Evolutionary conservation across 2,888 invertebrate genomes (phyloP), one percentile per base, ranked within the genome.

Genomic region (Sphecodes monilicornis): DNA sequence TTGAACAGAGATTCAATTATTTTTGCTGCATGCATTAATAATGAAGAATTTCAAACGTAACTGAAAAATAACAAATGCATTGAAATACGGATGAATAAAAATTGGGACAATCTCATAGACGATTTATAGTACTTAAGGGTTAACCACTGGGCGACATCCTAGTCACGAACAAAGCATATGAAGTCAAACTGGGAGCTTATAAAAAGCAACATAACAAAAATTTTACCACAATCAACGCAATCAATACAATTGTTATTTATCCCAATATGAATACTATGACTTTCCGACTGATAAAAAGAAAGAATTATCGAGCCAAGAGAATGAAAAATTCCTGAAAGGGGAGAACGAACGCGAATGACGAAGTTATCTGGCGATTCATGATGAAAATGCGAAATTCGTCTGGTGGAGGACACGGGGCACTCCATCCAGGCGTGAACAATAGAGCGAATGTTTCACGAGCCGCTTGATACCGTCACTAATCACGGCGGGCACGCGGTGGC

Each of bases 381-480:
- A 32, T 60, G 60, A 60, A 60, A 60, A 60, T 6, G 60, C n/a
- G 60, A 60, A 60, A 60, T 32, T 60, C 60, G 60, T 32, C 18
- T 3, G 60, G 16, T 3, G 29, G 68, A 39, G 68, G 39, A 68
- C 39, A n/a, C 39, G 22, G 13, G n/a, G 13, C n/a, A 54, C 39
- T 69, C 41, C 69, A 69, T 41, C 60, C 26, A 50, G 36, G 29
- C 46, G 66, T 32, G 46, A 29, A 26, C 36, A 36, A 64, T 46
- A 41, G 74, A 36, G 46, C 26, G 29, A 36, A 66, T 22, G 76
- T 54, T 70, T 77, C 68, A 29, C 69, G 76, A 50, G 43, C 36
- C 72, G 50, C 78, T 78, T 86, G 71, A 72, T 77, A 76, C 74
- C 73, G 71, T 72, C 78, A 76, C 85, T 86, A 86, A 82, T 82